Evolutionary conservation across 2,113 vertebrate species (phyloP), one percentile per base, ranked within the genome.

Genomic region (Poeciliopsis turrubarensis): DNA sequence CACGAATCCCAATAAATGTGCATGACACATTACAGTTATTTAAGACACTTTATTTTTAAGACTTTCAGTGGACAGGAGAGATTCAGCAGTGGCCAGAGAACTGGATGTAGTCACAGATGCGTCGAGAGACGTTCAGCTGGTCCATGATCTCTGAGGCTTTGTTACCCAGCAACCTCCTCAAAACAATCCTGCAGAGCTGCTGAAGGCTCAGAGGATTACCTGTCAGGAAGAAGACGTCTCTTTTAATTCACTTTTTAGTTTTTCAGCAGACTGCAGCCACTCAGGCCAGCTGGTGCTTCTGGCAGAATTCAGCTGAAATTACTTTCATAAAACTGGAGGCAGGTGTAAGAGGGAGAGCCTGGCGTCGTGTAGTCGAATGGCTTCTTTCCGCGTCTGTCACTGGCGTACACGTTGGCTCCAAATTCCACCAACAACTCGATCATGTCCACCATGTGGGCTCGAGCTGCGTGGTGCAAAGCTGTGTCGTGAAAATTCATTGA

Each of bases 401-500:
- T 87, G 0, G 95, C 94, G 0, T 96, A 94, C 63, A 97, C 89
- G 14, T 96, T 93, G 22, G 96, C 97, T 3, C 97, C 97, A 7
- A 96, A 98, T 32, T 96, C 94, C 32, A 98, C 81, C 72, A 98
- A 90, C 92, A 97, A 92, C 86, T 96, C 92, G 0, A 97, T 95
- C 85, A 97, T 89, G 31, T 96, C 96, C 0, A 87, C 92, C 0
- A 92, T 94, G n/a, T 91, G 90, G 29, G 90, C 94, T 44, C 95
- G 95, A 1, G 97, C 97, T 0, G 97, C 96, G 0, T 97, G 95
- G 73, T 99, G 97, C 14, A 99, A 88, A 0, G 97, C 96, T 0
- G 96, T 98, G 93, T 97, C 96, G 0, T 98, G 96, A 37, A 98
- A 96, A 72, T 95, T 97, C 0, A 94, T 92, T 0, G 96, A 96